Evolutionary conservation across 2,888 invertebrate genomes (phyloP), one percentile per base, ranked within the genome.

Genomic region (Conus canariensis): DNA sequence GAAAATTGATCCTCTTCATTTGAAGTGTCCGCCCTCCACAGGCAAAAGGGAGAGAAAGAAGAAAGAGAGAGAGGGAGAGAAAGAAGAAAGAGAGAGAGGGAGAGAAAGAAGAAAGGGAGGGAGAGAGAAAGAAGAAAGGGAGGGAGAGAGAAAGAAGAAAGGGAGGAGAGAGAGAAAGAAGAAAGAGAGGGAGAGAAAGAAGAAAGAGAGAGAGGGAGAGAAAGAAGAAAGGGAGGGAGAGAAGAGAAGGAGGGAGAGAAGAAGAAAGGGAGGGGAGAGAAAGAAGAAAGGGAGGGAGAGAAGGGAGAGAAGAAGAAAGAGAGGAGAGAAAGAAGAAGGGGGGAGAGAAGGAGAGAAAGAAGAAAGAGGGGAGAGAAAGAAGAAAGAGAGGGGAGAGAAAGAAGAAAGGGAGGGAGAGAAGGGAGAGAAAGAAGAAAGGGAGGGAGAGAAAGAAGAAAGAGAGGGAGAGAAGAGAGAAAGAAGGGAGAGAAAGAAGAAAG

Each of bases 201-300:
- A n/a, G n/a, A n/a, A 19, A 86, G 90, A 64, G 64, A 67, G 67
- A 67, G 45, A 45, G 45, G 45, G 45, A 45, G 45, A 89, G 30
- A 59, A 22, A 64, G 88, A 10, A 67, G 67, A 67, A 3, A 45
- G 45, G 45, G 45, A 45, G 45, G 45, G 85, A 85, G 58, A 77
- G 85, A 10, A 67, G 67, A 67, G 45, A 45, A 3, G 45, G 45
- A 45, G 45, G 45, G 22, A 67, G 67, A 67, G 45, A 45, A 19
- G 91, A 10, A 67, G 67, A 67, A 3, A 45, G 45, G 45, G 45
- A 45, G 45, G 45, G 60, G 64, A 64, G 64, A 64, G 64, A 80
- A 58, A 80, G 74, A n/a, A n/a, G n/a, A n/a, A n/a, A 9, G 10
- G 64, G n/a, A n/a, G 22, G 25, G n/a, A n/a, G 9, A 22, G n/a